A percentile compares a stretch with the other conserved stretches of the same genome.
Conservation (phyloP, 2,888 invertebrate species). For the Elmis aenea region DNA sequence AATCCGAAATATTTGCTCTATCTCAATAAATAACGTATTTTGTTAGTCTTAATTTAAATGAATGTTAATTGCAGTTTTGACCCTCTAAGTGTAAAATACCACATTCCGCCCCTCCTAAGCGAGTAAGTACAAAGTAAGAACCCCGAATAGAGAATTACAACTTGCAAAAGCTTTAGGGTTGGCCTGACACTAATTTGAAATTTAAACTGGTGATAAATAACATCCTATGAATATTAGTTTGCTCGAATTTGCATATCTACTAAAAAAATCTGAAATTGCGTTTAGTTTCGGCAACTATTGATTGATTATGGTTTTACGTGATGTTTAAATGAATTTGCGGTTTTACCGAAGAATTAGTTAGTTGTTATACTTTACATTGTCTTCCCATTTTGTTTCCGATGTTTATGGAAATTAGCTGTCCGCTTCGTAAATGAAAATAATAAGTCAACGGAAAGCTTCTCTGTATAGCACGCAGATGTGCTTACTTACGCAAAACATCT, state of each 20-base stretch:
- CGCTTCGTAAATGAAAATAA: conserved; percentile 32
- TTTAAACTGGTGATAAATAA: conserved; percentile 44
- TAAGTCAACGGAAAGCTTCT: conserved; percentile 22
- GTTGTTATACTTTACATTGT: conserved; percentile 10
- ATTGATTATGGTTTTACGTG: conserved; percentile 8
- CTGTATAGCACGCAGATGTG: conserved; percentile 18
- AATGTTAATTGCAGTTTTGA: conserved; percentile 22
- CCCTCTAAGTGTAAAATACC: conserved; percentile 24
- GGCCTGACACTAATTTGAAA: conserved; percentile 44
- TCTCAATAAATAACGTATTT: no score
- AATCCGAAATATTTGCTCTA: no score
- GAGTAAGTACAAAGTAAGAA: conserved; percentile 22
- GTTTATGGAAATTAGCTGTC: conserved; percentile 34
- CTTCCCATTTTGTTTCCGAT: conserved; percentile 10
- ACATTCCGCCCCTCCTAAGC: conserved; percentile 16
- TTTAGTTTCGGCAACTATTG: conserved; percentile 12
- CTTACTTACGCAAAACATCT: conserved; percentile 14
- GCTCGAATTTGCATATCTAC: conserved; percentile 26
- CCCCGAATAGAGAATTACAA: conserved; percentile 22
- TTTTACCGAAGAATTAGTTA: conserved; percentile 7
- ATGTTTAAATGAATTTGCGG: conserved; percentile 11
- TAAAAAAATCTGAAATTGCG: no score
- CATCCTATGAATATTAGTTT: conserved; percentile 42
- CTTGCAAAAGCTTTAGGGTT: conserved; percentile 22
- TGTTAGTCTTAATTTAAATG: conserved; percentile 21